These are phyloP conservation scores for Perca fluviatilis DNA, from an alignment of 2,113 vertebrate species.

Conservation along the genomic window DNA sequence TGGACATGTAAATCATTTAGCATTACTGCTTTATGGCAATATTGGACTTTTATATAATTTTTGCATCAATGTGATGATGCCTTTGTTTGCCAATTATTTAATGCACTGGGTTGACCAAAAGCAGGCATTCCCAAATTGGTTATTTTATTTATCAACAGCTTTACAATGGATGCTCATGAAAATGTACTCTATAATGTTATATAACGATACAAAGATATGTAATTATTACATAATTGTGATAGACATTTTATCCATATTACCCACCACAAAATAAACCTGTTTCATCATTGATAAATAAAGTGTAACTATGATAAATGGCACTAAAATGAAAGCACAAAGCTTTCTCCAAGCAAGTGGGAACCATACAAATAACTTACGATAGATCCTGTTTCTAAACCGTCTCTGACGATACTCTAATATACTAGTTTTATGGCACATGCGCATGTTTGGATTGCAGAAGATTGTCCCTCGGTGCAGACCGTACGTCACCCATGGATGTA, in stretches of 20 bases:
- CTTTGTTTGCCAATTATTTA: not conserved
- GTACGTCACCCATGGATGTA: constrained; percentile 42
- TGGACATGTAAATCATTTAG: not conserved
- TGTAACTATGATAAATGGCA: not conserved
- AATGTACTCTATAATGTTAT: too few relatives aligned
- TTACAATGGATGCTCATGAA: not conserved
- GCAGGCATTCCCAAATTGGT: not conserved
- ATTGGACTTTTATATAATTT: not conserved
- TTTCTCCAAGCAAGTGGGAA: too few relatives aligned
- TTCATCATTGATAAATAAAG: not conserved
- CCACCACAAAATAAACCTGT: not conserved
- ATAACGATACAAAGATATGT: too few relatives aligned
- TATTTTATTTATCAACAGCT: not conserved
- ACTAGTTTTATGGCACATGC: not conserved
- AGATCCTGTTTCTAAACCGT: too few relatives aligned
- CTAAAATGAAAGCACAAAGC: too few relatives aligned
- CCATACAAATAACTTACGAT: too few relatives aligned
- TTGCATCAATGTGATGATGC: not conserved
- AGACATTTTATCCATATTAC: not conserved
- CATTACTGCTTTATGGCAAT: not conserved
- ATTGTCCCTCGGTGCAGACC: constrained; percentile 57
- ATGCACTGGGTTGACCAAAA: not conserved
- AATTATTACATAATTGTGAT: too few relatives aligned
- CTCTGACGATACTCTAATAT: too few relatives aligned
- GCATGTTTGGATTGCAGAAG: not conserved